Base-by-base conservation (phyloP, 2,113 vertebrate genomes). In the Anas platyrhynchos region DNA sequence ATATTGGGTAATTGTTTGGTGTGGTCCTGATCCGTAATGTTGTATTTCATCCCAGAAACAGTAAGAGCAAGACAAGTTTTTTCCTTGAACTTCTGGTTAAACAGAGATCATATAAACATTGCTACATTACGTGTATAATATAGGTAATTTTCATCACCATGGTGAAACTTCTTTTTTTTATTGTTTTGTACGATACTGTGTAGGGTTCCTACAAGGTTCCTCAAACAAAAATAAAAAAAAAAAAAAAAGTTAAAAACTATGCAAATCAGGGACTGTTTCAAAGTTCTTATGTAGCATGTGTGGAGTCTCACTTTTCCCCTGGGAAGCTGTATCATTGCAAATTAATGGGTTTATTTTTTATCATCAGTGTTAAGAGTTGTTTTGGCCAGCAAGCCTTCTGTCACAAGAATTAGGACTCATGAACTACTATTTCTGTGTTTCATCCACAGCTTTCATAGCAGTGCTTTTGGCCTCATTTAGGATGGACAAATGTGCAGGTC, bases 101-200 rank as follows among this genome's bases (percentile, higher is more conserved):
- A 54, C 20, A 48, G 1, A 71, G 7, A 41, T n/a, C 25, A 56
- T 13, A 82, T 31, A 84, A 94, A 58, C 14, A 63, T 5, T 22
- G 29, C 7, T 44, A 22, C 3, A 0, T 31, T 79, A 34, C 4
- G 29, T 32, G 3, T 18, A 2, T 44, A 5, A 1, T 63, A 80
- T 59, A 9, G 5, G 20, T 77, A 68, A 36, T 68, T 80, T 86
- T 71, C 8, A 32, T 86, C 8, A 61, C 1, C 4, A 3, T 6
- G 12, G 43, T 9, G 7, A 85, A 69, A 32, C 3, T 82, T 77
- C 25, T 56, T 10, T 34, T 48, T 48, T 55, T 50, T 67, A 11
- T 36, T 69, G 23, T 61, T 79, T 68, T 31, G 1, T 2, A 16
- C 27, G 38, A 61, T 25, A 31, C 5, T 65, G 4, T 27, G 16